phyloP scores from a whole-genome alignment of 2,797 vertebrate genomes.

The Phoxinus dragarum region DNA sequence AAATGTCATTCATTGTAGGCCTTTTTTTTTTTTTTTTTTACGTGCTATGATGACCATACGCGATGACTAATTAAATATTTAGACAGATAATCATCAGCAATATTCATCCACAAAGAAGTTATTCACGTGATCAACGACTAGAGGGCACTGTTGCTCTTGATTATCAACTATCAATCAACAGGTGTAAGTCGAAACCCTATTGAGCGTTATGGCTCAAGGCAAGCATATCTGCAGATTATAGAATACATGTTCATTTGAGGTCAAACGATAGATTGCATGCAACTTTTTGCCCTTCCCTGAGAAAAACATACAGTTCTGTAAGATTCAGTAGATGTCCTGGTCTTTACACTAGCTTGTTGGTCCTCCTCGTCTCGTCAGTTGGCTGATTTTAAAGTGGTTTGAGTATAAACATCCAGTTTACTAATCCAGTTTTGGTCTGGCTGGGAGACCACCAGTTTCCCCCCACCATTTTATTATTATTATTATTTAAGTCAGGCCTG shows the following conservation, averaged over 20 bases:
- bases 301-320: not conserved
- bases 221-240: conserved; percentile 13
- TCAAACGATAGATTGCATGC: not conserved
- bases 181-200: conserved; percentile 58
- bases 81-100: not conserved
- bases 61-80: not conserved
- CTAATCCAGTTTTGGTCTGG: not conserved
- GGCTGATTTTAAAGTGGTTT: not conserved
- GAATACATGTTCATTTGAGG: conserved; percentile 16
- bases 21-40: not conserved
- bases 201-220: not conserved
- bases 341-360: no score
- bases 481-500: not conserved
- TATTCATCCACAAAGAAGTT: not conserved
- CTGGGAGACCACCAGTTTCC: not conserved
- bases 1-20: no score
- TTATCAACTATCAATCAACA: conserved; percentile 68
- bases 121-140: conserved; percentile 47
- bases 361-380: not conserved
- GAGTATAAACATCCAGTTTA: not conserved
- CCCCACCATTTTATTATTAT: not conserved
- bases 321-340: not conserved
- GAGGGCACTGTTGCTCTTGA: conserved; percentile 75
- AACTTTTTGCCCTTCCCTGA: not conserved
- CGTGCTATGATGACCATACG: no score